These are phyloP conservation scores for Falcunculus frontatus DNA, from an alignment of 2,113 vertebrate species.

Conservation along the genomic window DNA sequence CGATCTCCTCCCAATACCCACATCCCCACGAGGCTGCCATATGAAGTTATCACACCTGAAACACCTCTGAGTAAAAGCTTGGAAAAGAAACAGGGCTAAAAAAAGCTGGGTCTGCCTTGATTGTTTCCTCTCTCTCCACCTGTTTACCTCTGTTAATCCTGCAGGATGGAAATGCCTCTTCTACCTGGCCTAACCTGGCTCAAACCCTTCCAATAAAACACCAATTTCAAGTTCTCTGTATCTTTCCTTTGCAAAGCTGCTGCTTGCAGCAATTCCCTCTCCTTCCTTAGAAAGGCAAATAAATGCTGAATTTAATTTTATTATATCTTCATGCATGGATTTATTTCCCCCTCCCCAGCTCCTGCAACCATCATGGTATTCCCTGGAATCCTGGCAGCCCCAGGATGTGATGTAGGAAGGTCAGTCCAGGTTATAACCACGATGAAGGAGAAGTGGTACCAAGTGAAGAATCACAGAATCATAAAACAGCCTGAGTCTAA, in stretches of 20 bases:
- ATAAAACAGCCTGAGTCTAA: not conserved
- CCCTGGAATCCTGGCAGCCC: not conserved
- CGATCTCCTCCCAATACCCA: not conserved
- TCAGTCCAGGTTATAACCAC: not conserved
- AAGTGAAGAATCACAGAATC: no score
- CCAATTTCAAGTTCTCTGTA: not conserved
- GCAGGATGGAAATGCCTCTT: not conserved
- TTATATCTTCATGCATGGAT: not conserved
- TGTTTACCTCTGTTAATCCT: not conserved
- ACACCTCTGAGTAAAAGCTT: not conserved
- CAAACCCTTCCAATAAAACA: not conserved
- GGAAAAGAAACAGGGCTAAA: not conserved
- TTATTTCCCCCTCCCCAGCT: not conserved
- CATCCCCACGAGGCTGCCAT: not conserved
- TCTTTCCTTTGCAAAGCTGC: not conserved
- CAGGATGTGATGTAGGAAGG: not conserved
- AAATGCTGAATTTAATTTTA: not conserved
- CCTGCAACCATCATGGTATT: not conserved
- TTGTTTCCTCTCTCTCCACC: not conserved
- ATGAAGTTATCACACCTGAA: not conserved
- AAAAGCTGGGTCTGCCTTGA: not conserved
- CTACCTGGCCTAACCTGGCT: not conserved
- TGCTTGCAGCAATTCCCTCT: not conserved
- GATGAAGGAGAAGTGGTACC: not conserved
- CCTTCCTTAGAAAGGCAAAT: not conserved